Percentiles rank a stretch among this genome's conserved stretches.
These are phyloP conservation scores for Acridotheres tristis DNA, from an alignment of 2,797 vertebrate genomes.

Conservation along the genomic window DNA sequence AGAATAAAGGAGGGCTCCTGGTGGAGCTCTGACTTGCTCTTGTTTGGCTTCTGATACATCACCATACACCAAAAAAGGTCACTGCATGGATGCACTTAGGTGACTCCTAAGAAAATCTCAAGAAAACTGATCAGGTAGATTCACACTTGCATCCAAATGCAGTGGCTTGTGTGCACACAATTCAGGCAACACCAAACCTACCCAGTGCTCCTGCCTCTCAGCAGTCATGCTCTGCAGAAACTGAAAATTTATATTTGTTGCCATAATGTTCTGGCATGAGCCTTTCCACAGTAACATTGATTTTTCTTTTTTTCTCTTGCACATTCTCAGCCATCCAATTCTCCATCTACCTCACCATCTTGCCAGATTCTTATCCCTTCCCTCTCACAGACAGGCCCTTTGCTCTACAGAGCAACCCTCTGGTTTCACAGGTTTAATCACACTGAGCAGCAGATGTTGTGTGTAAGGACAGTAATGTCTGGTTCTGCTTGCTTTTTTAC, in stretches of 20 bases:
- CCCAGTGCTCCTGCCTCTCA: not conserved
- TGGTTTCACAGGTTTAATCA: not conserved
- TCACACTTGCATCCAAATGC: not conserved
- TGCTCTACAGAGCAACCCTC: not conserved
- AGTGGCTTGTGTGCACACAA: not conserved
- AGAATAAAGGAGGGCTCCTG: not conserved
- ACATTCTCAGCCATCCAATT: not conserved
- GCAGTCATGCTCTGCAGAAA: not conserved
- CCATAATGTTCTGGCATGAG: not conserved
- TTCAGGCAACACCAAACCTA: not conserved
- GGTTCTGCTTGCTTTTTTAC: not conserved
- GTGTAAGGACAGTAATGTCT: not conserved
- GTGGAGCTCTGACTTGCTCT: not conserved
- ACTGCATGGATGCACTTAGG: not conserved
- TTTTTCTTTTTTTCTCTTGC: not conserved
- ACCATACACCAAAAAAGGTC: accelerated
- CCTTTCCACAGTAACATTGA: not conserved
- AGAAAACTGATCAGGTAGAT: not conserved
- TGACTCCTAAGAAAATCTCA: not conserved
- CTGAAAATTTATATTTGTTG: not conserved
- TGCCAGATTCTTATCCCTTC: not conserved
- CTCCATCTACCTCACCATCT: not conserved
- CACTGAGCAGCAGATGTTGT: not conserved
- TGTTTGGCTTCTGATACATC: not conserved
- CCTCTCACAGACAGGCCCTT: not conserved